A percentile compares a stretch with the other conserved stretches of the same genome.
phyloP scores from a whole-genome alignment of 37 sponge, comb jelly and placozoan genomes.

The Halichondria panicea region DNA sequence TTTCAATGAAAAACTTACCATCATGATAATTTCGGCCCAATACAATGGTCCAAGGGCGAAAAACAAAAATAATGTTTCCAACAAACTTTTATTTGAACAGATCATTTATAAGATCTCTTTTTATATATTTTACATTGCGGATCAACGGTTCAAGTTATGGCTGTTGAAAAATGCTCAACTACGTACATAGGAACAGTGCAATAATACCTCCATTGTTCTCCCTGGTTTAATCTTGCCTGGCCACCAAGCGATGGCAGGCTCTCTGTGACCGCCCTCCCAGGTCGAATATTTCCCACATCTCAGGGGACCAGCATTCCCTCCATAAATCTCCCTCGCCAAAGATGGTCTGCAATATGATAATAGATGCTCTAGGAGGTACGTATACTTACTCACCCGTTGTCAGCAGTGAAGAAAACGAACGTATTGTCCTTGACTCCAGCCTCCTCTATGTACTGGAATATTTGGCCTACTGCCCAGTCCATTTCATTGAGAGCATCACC shows the following conservation, averaged over 20 bases:
- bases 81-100: too few species aligned
- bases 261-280: slow-evolving; percentile 72
- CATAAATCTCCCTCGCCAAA: slow-evolving; percentile 17
- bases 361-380: not conserved
- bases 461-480: slow-evolving; percentile 70
- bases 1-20: too few species aligned
- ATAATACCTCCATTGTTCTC: slow-evolving; percentile 44
- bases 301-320: slow-evolving; percentile 66
- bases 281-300: slow-evolving; percentile 76
- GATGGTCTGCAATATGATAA: slow-evolving; percentile 28
- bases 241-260: slow-evolving; percentile 72
- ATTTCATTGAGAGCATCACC: slow-evolving; percentile 76
- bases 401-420: slow-evolving; percentile 82
- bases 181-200: not conserved
- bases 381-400: slow-evolving; percentile 68
- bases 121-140: not conserved
- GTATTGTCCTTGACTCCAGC: slow-evolving; percentile 69
- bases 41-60: too few species aligned
- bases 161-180: not conserved
- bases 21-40: not conserved
- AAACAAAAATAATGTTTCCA: too few species aligned
- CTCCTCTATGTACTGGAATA: slow-evolving; percentile 49
- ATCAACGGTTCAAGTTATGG: too few species aligned
- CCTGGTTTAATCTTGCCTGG: slow-evolving; percentile 64
- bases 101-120: not conserved